Base-by-base conservation (phyloP, 2,888 invertebrate genomes). In the Linnaemya tessellans region DNA sequence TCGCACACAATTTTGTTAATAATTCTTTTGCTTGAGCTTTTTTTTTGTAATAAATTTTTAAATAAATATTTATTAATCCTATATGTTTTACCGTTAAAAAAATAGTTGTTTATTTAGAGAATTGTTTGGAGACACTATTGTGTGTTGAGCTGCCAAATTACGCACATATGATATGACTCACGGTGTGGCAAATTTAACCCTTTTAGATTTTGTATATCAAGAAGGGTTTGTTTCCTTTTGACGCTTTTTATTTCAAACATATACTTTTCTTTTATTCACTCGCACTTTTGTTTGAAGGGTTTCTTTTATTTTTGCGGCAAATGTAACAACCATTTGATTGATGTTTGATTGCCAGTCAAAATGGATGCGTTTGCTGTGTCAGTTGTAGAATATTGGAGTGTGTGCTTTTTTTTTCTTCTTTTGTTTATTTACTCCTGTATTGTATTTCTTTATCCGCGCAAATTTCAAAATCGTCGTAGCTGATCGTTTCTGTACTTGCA, bases 401-500 rank as follows among this genome's bases (percentile, higher is more conserved):
- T 68, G 51, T 74, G 56, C 43, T 58, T 64, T 67, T n/a, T 70
- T 60, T 62, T 71, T 15, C 62, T 60, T 38, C 25, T 62, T 51
- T 84, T 84, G 79, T 71, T 84, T 67, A 67, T 75, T 58, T 74
- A 67, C 65, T 74, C 51, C 74, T 80, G 54, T 74, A 25, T 80
- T 82, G 65, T 84, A 71, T 71, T 83, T 73, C 68, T 83, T 70
- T 83, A 91, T 91, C 91, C 91, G 91, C 91, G 90, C 90, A 88
- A 90, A 91, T 89, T 89, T 89, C 87, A 87, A 88, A 90, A 88
- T 89, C 91, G 91, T 90, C 90, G 91, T 90, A 89, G 90, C 90
- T 91, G 91, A 89, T 90, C 91, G 91, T 91, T 91, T 89, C 90
- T 90, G 90, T 91, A 89, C 91, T 91, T 90, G 91, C 91, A 91